Conservation (phyloP, 2,888 invertebrate genomes). For the Tromatobia lineatoria region DNA sequence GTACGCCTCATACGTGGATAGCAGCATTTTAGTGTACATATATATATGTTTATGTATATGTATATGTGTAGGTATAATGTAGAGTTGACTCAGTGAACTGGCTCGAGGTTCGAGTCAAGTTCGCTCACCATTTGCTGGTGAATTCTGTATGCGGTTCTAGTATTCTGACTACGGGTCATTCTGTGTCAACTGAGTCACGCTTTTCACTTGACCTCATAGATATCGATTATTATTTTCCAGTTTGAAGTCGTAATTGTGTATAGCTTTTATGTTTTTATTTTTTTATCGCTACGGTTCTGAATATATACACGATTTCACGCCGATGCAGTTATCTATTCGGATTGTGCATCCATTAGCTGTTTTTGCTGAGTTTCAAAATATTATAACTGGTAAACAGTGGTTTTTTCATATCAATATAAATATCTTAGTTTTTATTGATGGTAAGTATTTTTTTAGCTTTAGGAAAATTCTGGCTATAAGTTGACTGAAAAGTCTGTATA, state of each 20-base stretch:
- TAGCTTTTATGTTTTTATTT: not conserved
- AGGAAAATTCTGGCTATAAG: no score
- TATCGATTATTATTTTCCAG: conserved; percentile 4
- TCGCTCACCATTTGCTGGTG: conserved; percentile 27
- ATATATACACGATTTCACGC: not conserved
- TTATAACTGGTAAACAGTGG: no score
- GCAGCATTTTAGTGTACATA: not conserved
- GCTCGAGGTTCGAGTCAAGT: conserved; percentile 47
- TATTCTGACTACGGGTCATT: conserved; percentile 1
- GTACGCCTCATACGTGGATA: not conserved
- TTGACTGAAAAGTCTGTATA: no score
- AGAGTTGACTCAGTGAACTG: conserved; percentile 30
- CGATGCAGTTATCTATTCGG: not conserved
- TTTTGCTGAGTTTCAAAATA: no score
- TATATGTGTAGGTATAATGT: not conserved
- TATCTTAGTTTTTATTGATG: no score
- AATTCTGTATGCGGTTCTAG: conserved; percentile 20
- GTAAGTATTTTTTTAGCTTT: no score
- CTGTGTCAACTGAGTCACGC: not conserved
- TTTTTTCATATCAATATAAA: no score
- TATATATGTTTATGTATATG: not conserved
- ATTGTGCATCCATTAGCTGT: no score
- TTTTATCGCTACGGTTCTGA: not conserved
- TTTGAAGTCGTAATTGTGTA: not conserved
- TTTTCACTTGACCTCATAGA: not conserved